Evolutionary conservation across 2,113 vertebrate genomes (phyloP), one percentile per base, ranked within the genome.

Genomic region (Entomyzon cyanotis): DNA sequence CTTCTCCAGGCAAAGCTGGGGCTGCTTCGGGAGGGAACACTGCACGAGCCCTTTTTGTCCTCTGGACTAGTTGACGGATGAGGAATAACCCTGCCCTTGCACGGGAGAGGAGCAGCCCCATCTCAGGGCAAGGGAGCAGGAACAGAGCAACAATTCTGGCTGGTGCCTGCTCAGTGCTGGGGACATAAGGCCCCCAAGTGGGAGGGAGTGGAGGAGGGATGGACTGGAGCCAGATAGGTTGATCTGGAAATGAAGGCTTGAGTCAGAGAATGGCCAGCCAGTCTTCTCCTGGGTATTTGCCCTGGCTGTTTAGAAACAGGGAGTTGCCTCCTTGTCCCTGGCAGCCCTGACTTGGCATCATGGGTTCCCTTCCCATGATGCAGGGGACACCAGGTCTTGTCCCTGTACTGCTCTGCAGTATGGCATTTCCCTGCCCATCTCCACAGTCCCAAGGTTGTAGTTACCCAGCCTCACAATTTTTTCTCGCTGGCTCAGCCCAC

Each of bases 361-460:
- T 0, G 4, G 16, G 25, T 60, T 85, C 37, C 31, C 4, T 30
- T 78, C 31, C 82, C 0, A 0, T 44, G 17, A 82, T 20, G 14
- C 37, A 65, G 27, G 37, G 21, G 33, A 65, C 37, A 30, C 5
- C 47, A 71, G 63, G 52, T 56, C 56, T 37, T 49, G 20, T 46
- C 22, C 46, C 44, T 12, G 8, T 71, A 82, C 30, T 37, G 50
- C 53, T 76, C 31, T 37, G 84, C 80, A 62, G 21, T 42, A n/a
- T 10, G 4, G 24, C 39, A 47, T 59, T 74, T 64, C 62, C 33
- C 39, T 89, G 41, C 19, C 63, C 23, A 50, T 55, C 55, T 59
- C 31, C 30, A 35, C 22, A 44, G 55, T 37, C 33, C 27, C 42
- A 84, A 46, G 37, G 22, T 1, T 63, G 58, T 0, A 1, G 11